Evolutionary conservation across 2,797 vertebrate species (phyloP), one percentile per base, ranked within the genome.

Genomic region (Sebastes taczanowskii): DNA sequence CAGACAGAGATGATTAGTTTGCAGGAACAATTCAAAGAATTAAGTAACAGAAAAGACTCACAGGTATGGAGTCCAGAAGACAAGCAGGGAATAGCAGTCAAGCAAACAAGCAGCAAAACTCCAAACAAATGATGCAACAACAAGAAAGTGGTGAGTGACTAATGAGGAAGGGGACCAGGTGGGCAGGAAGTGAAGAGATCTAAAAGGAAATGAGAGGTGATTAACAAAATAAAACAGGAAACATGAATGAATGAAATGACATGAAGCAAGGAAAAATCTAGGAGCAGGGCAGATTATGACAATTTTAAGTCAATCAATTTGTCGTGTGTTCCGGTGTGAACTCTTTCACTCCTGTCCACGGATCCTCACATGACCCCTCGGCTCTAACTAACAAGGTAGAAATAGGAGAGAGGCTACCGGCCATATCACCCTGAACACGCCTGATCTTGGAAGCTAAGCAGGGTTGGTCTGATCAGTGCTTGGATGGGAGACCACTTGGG

Each of bases 361-460:
- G 20, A 22, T 68, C 62, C 38, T 35, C n/a, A 27, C 66, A 42
- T 29, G 18, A 49, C 14, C 18, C 22, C 25, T 56, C 20, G 1
- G 55, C 32, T 42, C 2, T 14, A 13, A 64, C 5, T 13, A 66
- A 58, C 29, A 53, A 3, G 18, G 46, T 14, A 46, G 18, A 16
- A 64, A 62, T 1, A 56, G 6, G 11, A 30, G 0, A 0, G 46
- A 2, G 46, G 7, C 16, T 49, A 2, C 16, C 0, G 1, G 22
- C 53, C 22, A 25, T 56, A 56, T 3, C 22, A 56, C 22, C 22
- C 22, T 22, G 0, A 55, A 55, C 53, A 55, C 10, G 0, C 10
- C n/a, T 11, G 53, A 23, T 23, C 22, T 55, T 22, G 53, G 52
- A 22, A 11, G 16, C 11, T 56, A 56, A 56, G 22, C 9, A 56